These are phyloP conservation scores for Oasisia sp. DNA, from an alignment of 2,888 invertebrate species.

Conservation along the genomic window DNA sequence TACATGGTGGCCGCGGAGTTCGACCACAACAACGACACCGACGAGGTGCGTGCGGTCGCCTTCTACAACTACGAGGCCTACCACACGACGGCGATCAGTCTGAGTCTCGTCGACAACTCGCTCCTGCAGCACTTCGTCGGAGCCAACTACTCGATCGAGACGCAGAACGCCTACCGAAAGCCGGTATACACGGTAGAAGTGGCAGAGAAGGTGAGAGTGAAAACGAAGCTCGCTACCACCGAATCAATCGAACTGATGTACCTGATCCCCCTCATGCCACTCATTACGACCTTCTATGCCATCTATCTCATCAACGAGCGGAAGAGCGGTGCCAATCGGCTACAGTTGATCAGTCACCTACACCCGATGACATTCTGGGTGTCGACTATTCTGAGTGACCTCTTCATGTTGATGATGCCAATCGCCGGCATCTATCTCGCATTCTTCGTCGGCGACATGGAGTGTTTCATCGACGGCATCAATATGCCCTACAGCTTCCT, in stretches of 20 bases:
- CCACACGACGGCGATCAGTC: background rate
- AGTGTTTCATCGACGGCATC: background rate
- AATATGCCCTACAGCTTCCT: background rate
- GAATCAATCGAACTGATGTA: background rate
- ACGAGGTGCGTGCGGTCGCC: background rate
- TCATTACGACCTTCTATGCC: background rate
- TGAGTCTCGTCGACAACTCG: background rate
- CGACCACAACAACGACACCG: background rate
- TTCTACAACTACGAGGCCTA: constrained; percentile 6
- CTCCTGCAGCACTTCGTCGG: background rate
- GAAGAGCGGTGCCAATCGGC: background rate
- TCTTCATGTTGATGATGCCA: background rate
- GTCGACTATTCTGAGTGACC: background rate
- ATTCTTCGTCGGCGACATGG: background rate
- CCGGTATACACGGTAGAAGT: background rate
- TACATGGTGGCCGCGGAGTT: background rate
- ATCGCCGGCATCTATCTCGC: background rate
- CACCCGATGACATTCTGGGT: constrained; percentile 4
- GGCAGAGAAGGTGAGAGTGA: background rate
- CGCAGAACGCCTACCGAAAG: background rate
- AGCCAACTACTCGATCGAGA: background rate
- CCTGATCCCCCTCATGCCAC: background rate
- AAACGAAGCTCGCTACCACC: background rate
- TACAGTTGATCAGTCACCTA: background rate
- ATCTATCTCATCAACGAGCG: background rate